Conservation (phyloP, 2,888 invertebrate genomes). For the Sabatieria punctata region DNA sequence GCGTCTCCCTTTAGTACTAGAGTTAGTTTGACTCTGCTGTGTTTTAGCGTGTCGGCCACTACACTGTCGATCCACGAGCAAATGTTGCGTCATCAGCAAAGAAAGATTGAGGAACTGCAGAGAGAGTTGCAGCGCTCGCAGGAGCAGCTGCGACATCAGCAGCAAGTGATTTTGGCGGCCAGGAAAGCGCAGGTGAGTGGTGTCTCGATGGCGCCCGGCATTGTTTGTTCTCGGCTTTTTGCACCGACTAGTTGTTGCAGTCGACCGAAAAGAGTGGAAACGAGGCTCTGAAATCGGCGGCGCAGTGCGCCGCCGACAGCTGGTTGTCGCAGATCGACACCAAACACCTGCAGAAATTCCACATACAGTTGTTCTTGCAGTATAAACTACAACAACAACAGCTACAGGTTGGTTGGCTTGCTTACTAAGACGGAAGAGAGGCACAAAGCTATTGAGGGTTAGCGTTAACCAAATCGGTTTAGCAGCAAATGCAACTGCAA, state of each 20-base stretch:
- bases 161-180: slow-evolving; percentile 22
- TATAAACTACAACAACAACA: slow-evolving; percentile 17
- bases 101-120: slow-evolving; percentile 21
- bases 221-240: neutral
- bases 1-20: too few species aligned
- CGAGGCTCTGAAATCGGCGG: neutral
- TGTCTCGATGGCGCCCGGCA: neutral
- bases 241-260: neutral
- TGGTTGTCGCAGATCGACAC: slow-evolving; percentile 15
- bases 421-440: neutral
- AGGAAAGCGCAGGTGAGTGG: slow-evolving; percentile 15
- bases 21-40: too few species aligned
- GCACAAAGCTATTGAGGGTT: neutral
- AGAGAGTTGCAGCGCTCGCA: slow-evolving; percentile 20
- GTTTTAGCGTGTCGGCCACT: neutral
- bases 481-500: slow-evolving; percentile 16
- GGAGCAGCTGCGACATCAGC: slow-evolving; percentile 21
- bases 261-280: neutral
- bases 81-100: slow-evolving; percentile 21
- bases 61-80: slow-evolving; percentile 19
- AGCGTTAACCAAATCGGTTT: neutral
- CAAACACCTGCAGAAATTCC: slow-evolving; percentile 15
- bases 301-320: neutral
- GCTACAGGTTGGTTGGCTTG: slow-evolving; percentile 6
- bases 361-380: slow-evolving; percentile 18